Conservation (phyloP, 2,797 vertebrate genomes). For the Rhodeus uyekii region DNA sequence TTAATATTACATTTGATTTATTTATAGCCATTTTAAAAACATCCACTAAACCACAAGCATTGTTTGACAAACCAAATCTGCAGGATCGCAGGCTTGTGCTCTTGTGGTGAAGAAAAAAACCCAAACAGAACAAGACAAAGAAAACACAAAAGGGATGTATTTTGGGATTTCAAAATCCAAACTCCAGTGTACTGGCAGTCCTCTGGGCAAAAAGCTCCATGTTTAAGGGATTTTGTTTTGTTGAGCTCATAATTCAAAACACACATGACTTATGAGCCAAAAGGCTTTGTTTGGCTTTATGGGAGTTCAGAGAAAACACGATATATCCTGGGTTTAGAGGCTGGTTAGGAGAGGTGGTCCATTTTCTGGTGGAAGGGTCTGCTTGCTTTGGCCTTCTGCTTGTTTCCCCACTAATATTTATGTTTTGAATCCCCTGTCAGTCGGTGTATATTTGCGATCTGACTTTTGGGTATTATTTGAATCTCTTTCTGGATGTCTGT, state of each 20-base stretch:
- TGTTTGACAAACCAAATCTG: constrained; percentile 7
- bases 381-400: constrained; percentile 41
- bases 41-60: background rate
- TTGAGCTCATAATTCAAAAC: constrained; percentile 79
- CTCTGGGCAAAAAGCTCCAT: constrained; percentile 69
- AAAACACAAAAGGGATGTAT: constrained; percentile 69
- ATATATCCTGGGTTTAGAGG: constrained; percentile 39
- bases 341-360: constrained; percentile 46
- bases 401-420: constrained; percentile 49
- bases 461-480: constrained; percentile 31
- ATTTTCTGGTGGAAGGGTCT: constrained; percentile 37
- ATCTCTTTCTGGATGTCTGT: constrained; percentile 29
- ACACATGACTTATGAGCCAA: constrained; percentile 69
- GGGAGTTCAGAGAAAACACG: constrained; percentile 53
- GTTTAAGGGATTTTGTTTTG: constrained; percentile 76
- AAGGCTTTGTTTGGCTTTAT: constrained; percentile 69
- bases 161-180: constrained; percentile 63
- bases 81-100: constrained; percentile 8
- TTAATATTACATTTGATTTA: background rate
- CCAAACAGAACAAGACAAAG: constrained; percentile 27
- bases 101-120: constrained; percentile 17
- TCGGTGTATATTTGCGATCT: constrained; percentile 9
- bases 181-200: constrained; percentile 65
- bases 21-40: constrained; percentile 20
- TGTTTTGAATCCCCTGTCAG: constrained; percentile 43